phyloP scores from a whole-genome alignment of 2,888 invertebrate genomes.

The Melipona beecheii region DNA sequence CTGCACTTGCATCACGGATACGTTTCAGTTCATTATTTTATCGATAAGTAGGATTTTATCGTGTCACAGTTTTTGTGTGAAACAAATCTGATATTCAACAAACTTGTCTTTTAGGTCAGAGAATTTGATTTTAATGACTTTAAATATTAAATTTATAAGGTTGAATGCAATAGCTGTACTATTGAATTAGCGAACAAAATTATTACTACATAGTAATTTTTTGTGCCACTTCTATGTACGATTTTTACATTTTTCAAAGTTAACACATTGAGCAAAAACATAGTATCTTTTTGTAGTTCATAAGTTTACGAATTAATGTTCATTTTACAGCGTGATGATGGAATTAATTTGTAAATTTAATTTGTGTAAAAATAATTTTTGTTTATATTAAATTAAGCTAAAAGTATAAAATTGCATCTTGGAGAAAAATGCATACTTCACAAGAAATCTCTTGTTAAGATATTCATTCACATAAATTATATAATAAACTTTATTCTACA shows the following conservation, averaged over 20 bases:
- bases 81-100: slow-evolving; percentile 30
- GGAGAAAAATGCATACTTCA: slow-evolving; percentile 33
- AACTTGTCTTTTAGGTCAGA: background rate
- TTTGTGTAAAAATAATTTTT: slow-evolving; percentile 63
- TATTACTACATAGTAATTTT: slow-evolving; percentile 45
- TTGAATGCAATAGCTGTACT: slow-evolving; percentile 35
- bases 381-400: slow-evolving; percentile 46
- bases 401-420: slow-evolving; percentile 59
- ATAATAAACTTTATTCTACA: slow-evolving; percentile 40
- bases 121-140: slow-evolving; percentile 41
- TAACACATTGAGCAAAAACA: slow-evolving; percentile 16
- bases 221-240: slow-evolving; percentile 53
- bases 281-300: slow-evolving; percentile 35
- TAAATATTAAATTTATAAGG: slow-evolving; percentile 28
- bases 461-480: slow-evolving; percentile 34
- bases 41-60: slow-evolving; percentile 47
- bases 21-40: slow-evolving; percentile 49
- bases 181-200: slow-evolving; percentile 16
- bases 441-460: slow-evolving; percentile 32
- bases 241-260: slow-evolving; percentile 54
- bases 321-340: slow-evolving; percentile 43
- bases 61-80: slow-evolving; percentile 40
- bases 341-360: slow-evolving; percentile 50
- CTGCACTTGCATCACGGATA: slow-evolving; percentile 62
- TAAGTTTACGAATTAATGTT: slow-evolving; percentile 48